Evolutionary conservation across 1,140 invertebrate species (phyloP).

Genomic region (Caenorhabditis remanei): DNA sequence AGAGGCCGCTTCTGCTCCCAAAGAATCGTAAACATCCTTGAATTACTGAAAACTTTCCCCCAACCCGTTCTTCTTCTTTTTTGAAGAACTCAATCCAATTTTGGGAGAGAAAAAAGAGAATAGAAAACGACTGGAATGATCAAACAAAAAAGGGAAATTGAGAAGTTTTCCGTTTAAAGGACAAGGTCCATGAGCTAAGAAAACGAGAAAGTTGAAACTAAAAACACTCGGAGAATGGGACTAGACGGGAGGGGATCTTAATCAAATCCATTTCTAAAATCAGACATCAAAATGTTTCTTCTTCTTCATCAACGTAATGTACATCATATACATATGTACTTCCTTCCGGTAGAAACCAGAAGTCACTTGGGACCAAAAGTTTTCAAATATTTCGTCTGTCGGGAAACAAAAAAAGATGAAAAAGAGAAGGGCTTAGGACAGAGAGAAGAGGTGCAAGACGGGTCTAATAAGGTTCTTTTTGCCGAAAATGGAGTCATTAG

Average conservation of each 20-base stretch:
- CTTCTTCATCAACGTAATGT: too few relatives aligned
- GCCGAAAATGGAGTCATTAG: neutral
- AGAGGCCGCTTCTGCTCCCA: slow-evolving; percentile 10
- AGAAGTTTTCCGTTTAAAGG: slow-evolving; percentile 9
- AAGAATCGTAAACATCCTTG: slow-evolving; percentile 32
- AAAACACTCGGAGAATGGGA: neutral
- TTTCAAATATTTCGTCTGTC: neutral
- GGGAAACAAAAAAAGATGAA: neutral
- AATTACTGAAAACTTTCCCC: slow-evolving; percentile 36
- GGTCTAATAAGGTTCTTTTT: neutral
- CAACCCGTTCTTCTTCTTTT: neutral
- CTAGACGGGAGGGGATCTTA: neutral
- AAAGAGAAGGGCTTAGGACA: neutral
- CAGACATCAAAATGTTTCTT: slow-evolving; percentile 3
- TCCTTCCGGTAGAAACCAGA: slow-evolving; percentile 1
- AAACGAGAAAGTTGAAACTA: slow-evolving; percentile 12
- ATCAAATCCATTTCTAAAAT: slow-evolving; percentile 1
- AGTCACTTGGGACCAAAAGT: neutral
- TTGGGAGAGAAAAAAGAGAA: neutral
- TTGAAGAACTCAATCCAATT: slow-evolving; percentile 1
- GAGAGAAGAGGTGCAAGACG: neutral
- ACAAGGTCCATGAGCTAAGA: slow-evolving; percentile 3
- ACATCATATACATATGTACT: neutral
- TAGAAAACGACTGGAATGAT: neutral
- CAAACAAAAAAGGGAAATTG: slow-evolving; percentile 24